phyloP scores from a whole-genome alignment of 2,888 invertebrate genomes.

The Calliopum simillimum region DNA sequence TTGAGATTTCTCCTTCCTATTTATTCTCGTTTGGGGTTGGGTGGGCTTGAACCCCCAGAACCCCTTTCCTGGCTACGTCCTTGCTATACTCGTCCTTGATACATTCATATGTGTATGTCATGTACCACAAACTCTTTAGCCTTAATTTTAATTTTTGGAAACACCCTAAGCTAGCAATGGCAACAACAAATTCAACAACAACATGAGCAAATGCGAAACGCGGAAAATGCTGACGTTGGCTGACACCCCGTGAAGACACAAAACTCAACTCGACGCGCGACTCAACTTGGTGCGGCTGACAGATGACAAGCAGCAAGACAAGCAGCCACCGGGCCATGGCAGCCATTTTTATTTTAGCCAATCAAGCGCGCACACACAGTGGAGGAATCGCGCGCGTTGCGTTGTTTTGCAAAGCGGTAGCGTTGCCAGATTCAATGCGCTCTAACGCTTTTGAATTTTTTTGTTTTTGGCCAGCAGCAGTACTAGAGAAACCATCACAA shows the following conservation, averaged over 20 bases:
- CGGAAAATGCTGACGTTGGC: slow-evolving; percentile 10
- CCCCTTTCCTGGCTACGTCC: too few relatives aligned
- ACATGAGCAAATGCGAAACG: not conserved
- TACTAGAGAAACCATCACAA: too few relatives aligned
- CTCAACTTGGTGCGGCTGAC: slow-evolving; percentile 47
- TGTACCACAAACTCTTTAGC: too few relatives aligned
- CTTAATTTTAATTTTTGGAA: too few relatives aligned
- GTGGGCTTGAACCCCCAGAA: too few relatives aligned
- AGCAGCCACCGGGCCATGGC: slow-evolving; percentile 51
- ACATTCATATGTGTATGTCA: too few relatives aligned
- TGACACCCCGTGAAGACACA: slow-evolving; percentile 35
- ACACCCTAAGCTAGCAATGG: slow-evolving; percentile 26
- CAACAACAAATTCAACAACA: slow-evolving; percentile 32
- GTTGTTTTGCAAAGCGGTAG: not conserved
- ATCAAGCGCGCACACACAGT: slow-evolving; percentile 22
- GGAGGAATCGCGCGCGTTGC: slow-evolving; percentile 6
- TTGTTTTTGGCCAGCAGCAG: slow-evolving; percentile 6
- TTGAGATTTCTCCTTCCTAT: too few relatives aligned
- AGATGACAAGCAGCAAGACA: slow-evolving; percentile 51
- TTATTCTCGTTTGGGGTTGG: too few relatives aligned
- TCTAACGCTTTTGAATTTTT: slow-evolving; percentile 47
- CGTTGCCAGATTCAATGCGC: slow-evolving; percentile 42
- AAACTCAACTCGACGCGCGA: slow-evolving; percentile 10
- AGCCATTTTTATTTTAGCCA: slow-evolving; percentile 55
- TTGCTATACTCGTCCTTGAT: too few relatives aligned